phyloP scores from a whole-genome alignment of 23 tunicate genomes.

The Trididemnum nubilum region DNA sequence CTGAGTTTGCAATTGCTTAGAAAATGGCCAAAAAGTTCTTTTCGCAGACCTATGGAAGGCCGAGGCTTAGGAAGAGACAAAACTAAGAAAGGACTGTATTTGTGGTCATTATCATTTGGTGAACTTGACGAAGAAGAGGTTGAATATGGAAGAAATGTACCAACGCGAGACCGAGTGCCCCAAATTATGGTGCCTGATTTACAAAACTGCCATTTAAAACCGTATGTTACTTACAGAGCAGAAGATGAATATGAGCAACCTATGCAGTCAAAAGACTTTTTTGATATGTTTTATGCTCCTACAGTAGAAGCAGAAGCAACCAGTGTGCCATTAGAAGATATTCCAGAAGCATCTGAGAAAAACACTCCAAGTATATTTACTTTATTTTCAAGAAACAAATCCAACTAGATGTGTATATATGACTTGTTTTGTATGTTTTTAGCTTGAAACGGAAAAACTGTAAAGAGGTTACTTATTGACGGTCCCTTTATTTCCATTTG shows the following conservation, averaged over 20 bases:
- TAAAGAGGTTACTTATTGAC: no score
- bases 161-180: constrained; percentile 68
- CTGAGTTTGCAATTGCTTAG: constrained; percentile 34
- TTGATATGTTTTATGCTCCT: constrained; percentile 82
- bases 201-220: constrained; percentile 56
- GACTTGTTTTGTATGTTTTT: no score
- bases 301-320: constrained; percentile 56
- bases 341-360: constrained; percentile 40
- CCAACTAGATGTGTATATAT: no score
- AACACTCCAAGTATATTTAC: not conserved
- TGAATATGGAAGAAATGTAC: constrained; percentile 63
- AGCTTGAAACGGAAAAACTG: no score
- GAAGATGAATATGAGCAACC: constrained; percentile 66
- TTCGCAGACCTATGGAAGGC: constrained; percentile 86
- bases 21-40: constrained; percentile 46
- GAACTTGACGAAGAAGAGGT: constrained; percentile 73
- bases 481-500: no score
- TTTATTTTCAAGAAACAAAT: not conserved
- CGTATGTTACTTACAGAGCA: constrained; percentile 74
- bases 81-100: constrained; percentile 48
- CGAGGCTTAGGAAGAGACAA: constrained; percentile 47
- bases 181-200: constrained; percentile 80
- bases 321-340: constrained; percentile 55
- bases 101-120: constrained; percentile 63
- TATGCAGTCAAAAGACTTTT: constrained; percentile 66